Evolutionary conservation across 2,113 vertebrate genomes (phyloP), one percentile per base, ranked within the genome.

Genomic region (Oncorhynchus kisutch): DNA sequence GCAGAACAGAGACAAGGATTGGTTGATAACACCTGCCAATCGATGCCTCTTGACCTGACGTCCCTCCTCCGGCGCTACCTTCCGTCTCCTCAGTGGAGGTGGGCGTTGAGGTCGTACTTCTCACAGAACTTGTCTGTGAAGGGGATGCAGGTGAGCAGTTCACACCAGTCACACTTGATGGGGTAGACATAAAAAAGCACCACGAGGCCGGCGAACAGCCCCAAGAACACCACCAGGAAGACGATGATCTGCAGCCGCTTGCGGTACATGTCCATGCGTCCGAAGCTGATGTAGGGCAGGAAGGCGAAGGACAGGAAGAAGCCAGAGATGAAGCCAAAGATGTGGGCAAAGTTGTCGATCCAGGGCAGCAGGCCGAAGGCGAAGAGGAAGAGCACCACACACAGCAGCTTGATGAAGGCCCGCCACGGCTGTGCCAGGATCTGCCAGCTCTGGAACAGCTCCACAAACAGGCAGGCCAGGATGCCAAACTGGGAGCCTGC

Each of bases 81-180:
- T 27, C 29, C 45, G 27, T 3, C 45, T 59, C 22, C 5, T 97
- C 93, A 99, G 90, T 98, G 97, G 78, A 99, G 96, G 93, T 99
- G 97, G 9, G 96, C 95, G 0, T 99, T 97, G 87, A 99, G 95
- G 90, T 99, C 97, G 0, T 99, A 99, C 88, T 99, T 99, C 93
- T 97, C 98, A 3, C 97, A 99, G 94, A 99, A 99, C 80, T 99
- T 99, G 95, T 99, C 97, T 6, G 98, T 99, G 93, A 99, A 97
- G 49, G 97, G 97, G 90, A 99, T 98, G 86, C 98, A 99, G 49
- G 97, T 99, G 82, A 99, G 95, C 88, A 96, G 90, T 88, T 99
- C 98, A 0, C 98, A 99, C 97, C 97, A 99, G 71, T 96, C 95
- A 0, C 98, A 99, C 88, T 95, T 97, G 81, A 99, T 96, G 2